A percentile compares a stretch with the other conserved stretches of the same genome.
These are phyloP conservation scores for Axea sp. DNA, from an alignment of 2,888 invertebrate species.

Conservation along the genomic window DNA sequence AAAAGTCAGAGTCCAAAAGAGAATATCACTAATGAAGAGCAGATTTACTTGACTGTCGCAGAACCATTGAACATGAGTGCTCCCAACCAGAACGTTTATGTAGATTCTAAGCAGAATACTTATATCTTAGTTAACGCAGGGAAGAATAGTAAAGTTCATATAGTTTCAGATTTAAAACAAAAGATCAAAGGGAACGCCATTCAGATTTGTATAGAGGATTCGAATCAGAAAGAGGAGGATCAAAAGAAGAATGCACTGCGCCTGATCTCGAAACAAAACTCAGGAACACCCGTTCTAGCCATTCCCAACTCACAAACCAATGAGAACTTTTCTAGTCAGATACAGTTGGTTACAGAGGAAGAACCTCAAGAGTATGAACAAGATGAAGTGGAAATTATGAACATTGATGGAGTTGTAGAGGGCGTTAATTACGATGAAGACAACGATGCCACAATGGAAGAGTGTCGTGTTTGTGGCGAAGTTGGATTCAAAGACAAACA, in stretches of 20 bases:
- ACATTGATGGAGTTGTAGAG: slow-evolving; percentile 58
- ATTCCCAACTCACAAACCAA: slow-evolving; percentile 72
- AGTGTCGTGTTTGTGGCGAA: slow-evolving; percentile 78
- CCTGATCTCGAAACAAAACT: slow-evolving; percentile 74
- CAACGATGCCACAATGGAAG: slow-evolving; percentile 57
- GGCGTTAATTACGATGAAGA: slow-evolving; percentile 69
- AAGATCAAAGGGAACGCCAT: slow-evolving; percentile 54
- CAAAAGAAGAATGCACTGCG: slow-evolving; percentile 69
- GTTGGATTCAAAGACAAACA: slow-evolving; percentile 74
- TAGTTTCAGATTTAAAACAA: slow-evolving; percentile 39
- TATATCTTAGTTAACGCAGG: slow-evolving; percentile 39
- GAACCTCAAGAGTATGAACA: slow-evolving; percentile 50
- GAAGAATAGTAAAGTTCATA: slow-evolving; percentile 40
- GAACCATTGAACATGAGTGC: slow-evolving; percentile 50
- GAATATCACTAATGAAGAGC: slow-evolving; percentile 57
- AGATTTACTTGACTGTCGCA: slow-evolving; percentile 35
- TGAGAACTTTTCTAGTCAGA: slow-evolving; percentile 72
- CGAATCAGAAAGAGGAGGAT: slow-evolving; percentile 57
- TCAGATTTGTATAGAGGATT: slow-evolving; percentile 64
- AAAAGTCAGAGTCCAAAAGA: not conserved
- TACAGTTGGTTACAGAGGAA: slow-evolving; percentile 64
- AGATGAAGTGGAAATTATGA: slow-evolving; percentile 44
- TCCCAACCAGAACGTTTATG: slow-evolving; percentile 13
- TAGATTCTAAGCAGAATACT: slow-evolving; percentile 40
- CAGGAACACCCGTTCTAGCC: slow-evolving; percentile 71